Percentiles rank a stretch among this genome's conserved stretches.
Conservation (phyloP, 2,113 vertebrate species). For the Melanotaenia duboulayi region DNA sequence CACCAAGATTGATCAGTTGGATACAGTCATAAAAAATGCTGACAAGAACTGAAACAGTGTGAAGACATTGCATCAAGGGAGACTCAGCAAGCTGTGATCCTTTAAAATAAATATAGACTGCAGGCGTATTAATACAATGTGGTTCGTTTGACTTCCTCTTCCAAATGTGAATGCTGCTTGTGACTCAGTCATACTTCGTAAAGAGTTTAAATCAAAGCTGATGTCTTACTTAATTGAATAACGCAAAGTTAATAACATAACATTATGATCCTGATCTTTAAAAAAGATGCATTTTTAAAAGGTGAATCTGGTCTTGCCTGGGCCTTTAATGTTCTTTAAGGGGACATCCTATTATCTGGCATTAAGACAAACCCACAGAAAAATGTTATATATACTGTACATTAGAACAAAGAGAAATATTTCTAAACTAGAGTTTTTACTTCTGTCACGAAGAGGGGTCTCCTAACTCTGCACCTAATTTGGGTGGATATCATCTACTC, state of each 20-base stretch:
- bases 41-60: neutral
- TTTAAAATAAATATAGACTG: conserved; percentile 28
- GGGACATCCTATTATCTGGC: neutral
- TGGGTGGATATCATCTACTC: neutral
- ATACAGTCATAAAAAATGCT: conserved; percentile 4
- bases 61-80: conserved; percentile 2
- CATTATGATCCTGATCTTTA: neutral
- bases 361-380: neutral
- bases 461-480: neutral
- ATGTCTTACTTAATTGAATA: conserved; percentile 2
- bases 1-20: neutral
- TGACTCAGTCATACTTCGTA: conserved; percentile 11
- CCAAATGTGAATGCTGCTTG: conserved; percentile 14
- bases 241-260: neutral
- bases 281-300: neutral
- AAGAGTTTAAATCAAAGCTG: neutral
- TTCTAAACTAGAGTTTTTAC: neutral
- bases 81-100: conserved; percentile 13
- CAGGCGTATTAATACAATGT: conserved; percentile 35
- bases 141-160: conserved; percentile 47
- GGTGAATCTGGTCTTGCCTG: neutral
- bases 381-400: neutral
- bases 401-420: neutral
- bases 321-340: neutral
- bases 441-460: neutral